These are phyloP conservation scores for Malurus elegans DNA, from an alignment of 2,113 vertebrate species.

Conservation along the genomic window DNA sequence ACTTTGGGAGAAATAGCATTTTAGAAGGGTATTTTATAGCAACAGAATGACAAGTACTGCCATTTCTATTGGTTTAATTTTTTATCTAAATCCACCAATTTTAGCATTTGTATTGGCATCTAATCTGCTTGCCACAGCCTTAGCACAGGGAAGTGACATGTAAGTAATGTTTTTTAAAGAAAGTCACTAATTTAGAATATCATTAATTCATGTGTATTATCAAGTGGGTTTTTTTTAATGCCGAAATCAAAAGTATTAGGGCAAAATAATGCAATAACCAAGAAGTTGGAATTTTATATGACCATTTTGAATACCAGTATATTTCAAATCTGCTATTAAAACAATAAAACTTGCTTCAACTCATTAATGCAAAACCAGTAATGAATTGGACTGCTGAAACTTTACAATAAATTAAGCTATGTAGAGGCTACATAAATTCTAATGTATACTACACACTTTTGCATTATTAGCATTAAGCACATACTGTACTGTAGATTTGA, in stretches of 20 bases:
- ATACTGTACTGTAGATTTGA: conserved; percentile 35
- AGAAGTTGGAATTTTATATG: conserved; percentile 12
- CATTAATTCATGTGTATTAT: conserved; percentile 2
- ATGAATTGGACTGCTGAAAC: conserved; percentile 32
- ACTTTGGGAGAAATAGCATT: conserved; percentile 27
- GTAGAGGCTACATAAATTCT: conserved; percentile 32
- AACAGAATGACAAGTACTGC: neutral
- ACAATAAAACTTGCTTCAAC: conserved; percentile 25
- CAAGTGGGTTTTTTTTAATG: conserved; percentile 3
- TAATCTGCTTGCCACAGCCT: conserved; percentile 10
- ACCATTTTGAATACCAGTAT: conserved; percentile 19
- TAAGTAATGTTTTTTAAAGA: conserved; percentile 19
- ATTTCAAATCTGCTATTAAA: conserved; percentile 38
- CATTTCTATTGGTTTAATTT: neutral
- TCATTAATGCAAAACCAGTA: conserved; percentile 65
- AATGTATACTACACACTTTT: neutral
- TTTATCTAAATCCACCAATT: neutral
- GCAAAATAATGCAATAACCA: conserved; percentile 23
- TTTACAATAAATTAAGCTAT: conserved; percentile 42
- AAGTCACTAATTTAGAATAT: conserved; percentile 33
- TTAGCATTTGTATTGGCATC: neutral
- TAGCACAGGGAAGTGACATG: conserved; percentile 22
- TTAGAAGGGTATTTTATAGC: conserved; percentile 10
- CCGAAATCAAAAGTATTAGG: conserved; percentile 28
- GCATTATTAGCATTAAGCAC: conserved; percentile 9